Conservation (phyloP, 2,113 vertebrate genomes). For the Pteropus alecto region DNA sequence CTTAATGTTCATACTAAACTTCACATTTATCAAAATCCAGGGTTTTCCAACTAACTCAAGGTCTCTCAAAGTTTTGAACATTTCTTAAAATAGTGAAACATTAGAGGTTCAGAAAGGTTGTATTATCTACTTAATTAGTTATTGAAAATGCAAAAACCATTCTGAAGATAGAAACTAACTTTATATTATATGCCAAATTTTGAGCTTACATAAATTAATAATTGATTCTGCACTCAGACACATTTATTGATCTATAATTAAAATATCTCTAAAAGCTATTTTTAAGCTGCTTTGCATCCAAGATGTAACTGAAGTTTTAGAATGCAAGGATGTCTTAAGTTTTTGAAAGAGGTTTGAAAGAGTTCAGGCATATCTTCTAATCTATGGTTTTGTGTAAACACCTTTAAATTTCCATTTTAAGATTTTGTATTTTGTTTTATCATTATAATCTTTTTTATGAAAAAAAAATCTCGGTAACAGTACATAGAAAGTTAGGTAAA, state of each 20-base stretch:
- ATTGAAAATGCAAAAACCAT: conserved; percentile 25
- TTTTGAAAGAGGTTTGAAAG: not conserved
- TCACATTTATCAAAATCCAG: conserved; percentile 35
- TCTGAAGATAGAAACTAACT: conserved; percentile 49
- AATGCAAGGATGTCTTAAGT: not conserved
- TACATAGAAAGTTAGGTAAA: not conserved
- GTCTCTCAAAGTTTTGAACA: conserved; percentile 13
- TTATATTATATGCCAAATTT: conserved; percentile 58
- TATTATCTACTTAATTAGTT: conserved; percentile 51
- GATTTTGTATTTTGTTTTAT: not conserved
- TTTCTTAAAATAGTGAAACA: not conserved
- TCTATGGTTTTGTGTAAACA: not conserved
- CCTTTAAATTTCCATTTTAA: not conserved
- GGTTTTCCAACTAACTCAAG: conserved; percentile 31
- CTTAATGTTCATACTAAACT: conserved; percentile 29
- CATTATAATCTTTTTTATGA: not conserved
- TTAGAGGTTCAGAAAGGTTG: not conserved
- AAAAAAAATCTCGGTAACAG: not conserved
- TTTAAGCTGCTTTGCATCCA: conserved; percentile 53
- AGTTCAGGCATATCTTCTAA: not conserved
- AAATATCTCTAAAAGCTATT: conserved; percentile 65
- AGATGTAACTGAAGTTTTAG: conserved; percentile 44
- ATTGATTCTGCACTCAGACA: conserved; percentile 71
- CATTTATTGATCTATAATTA: conserved; percentile 77
- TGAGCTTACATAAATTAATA: conserved; percentile 73